Percentiles rank a stretch among this genome's conserved stretches.
These are phyloP conservation scores for Melinaea menophilus DNA, from an alignment of 2,888 invertebrate species.

Conservation along the genomic window DNA sequence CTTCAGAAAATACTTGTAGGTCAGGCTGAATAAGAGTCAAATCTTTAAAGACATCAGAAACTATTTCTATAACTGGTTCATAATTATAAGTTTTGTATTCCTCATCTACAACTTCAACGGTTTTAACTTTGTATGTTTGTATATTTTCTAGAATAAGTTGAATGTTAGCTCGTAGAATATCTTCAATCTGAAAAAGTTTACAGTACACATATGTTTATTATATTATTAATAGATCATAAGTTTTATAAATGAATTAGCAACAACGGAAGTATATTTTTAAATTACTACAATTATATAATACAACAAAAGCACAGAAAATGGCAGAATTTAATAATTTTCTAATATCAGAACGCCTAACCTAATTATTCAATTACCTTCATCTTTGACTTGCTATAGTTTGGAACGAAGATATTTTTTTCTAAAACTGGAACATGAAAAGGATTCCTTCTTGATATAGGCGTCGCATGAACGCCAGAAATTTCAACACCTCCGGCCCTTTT, in stretches of 20 bases:
- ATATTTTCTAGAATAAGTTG: slow-evolving; percentile 64
- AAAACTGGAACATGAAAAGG: slow-evolving; percentile 86
- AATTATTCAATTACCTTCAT: slow-evolving; percentile 45
- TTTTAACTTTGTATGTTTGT: slow-evolving; percentile 79
- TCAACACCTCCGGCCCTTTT: slow-evolving; percentile 85
- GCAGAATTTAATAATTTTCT: no score
- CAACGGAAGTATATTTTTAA: no score
- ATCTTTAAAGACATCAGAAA: slow-evolving; percentile 80
- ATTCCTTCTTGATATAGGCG: slow-evolving; percentile 82
- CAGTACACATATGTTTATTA: no score
- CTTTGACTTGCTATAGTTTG: slow-evolving; percentile 70
- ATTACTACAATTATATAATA: no score
- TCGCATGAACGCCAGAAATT: slow-evolving; percentile 86
- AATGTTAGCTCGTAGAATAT: slow-evolving; percentile 75
- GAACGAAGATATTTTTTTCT: slow-evolving; percentile 85
- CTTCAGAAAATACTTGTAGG: slow-evolving; percentile 75
- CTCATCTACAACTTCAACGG: slow-evolving; percentile 73
- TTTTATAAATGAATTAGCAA: no score
- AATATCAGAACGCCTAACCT: slow-evolving; percentile 39
- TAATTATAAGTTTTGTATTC: slow-evolving; percentile 70
- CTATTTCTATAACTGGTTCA: slow-evolving; percentile 71
- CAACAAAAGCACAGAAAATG: no score
- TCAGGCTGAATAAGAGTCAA: slow-evolving; percentile 84
- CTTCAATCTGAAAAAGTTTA: slow-evolving; percentile 49
- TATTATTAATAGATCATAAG: no score